Evolutionary conservation across 92 coral and sea anemone genomes (phyloP), one percentile per base, ranked within the genome.

Genomic region (Phenganax subtilis): DNA sequence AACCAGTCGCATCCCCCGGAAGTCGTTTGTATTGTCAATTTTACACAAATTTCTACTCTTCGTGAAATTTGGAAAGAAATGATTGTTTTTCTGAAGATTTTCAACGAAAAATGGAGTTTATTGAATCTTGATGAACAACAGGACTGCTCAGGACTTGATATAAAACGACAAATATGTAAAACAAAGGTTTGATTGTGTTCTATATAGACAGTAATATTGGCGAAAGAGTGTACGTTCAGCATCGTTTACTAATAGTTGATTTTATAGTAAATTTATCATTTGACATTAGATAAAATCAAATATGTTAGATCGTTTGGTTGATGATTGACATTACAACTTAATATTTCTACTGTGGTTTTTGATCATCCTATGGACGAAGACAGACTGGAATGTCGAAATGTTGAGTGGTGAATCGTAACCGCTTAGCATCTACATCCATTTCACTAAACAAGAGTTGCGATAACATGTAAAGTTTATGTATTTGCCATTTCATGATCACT

Each of bases 71-170:
- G 1, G 15, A 28, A 54, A 3, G 20, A 79, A 63, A 79, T 79
- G 83, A 74, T 79, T 37, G 83, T 79, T 63, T 79, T 79, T 64
- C 28, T 79, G 29, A 51, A 79, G 37, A 67, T 79, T 79, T 79
- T 79, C 56, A 17, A 51, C 74, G 30, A 79, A 30, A 58, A 57
- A 8, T 64, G 83, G 31, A 31, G 60, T 63, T 72, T 79, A 11
- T 65, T 79, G 17, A 25, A 73, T 63, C 55, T 63, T 17, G 75
- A 54, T 14, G 74, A 65, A 67, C 74, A 69, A 10, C 57, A 64
- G 51, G 74, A 65, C 10, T 79, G 83, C 53, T 63, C 83, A n/a
- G 83, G 83, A 51, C 15, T 12, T 9, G 74, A 79, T 15, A 51
- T 79, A 64, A 79, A 79, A 62, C 57, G 56, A 15, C 37, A 9